Evolutionary conservation across 2,888 invertebrate genomes (phyloP).

Genomic region (Parascotia fuliginaria): DNA sequence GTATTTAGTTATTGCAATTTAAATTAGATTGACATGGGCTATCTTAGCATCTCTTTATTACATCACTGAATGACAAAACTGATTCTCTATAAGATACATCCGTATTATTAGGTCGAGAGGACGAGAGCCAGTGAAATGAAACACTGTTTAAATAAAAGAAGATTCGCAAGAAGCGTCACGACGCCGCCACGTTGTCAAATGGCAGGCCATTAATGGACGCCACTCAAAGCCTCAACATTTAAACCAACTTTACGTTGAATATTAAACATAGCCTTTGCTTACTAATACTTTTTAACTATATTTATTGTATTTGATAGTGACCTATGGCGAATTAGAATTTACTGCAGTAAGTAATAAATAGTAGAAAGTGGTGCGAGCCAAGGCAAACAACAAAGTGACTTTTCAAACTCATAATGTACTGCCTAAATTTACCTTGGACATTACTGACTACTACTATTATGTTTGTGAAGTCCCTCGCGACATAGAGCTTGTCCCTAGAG

Average conservation of each 20-base stretch:
- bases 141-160: conserved; percentile 69
- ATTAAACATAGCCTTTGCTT: conserved; percentile 64
- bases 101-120: conserved; percentile 31
- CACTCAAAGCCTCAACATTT: conserved; percentile 56
- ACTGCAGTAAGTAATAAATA: conserved; percentile 5
- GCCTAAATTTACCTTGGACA: too few relatives aligned
- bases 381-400: too few relatives aligned
- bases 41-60: background rate
- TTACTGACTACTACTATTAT: too few relatives aligned
- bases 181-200: conserved; percentile 45
- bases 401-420: too few relatives aligned
- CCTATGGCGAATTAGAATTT: conserved; percentile 22
- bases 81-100: conserved; percentile 20
- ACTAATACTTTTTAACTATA: conserved; percentile 21
- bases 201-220: conserved; percentile 55
- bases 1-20: too few relatives aligned
- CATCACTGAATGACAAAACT: background rate
- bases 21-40: too few relatives aligned
- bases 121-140: conserved; percentile 52
- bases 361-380: too few relatives aligned
- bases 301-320: conserved; percentile 27
- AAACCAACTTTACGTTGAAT: conserved; percentile 67
- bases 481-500: too few relatives aligned
- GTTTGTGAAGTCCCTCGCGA: too few relatives aligned
- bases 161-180: conserved; percentile 48